Base-by-base conservation (phyloP, 2,888 invertebrate species). In the Nasonia oneida region DNA sequence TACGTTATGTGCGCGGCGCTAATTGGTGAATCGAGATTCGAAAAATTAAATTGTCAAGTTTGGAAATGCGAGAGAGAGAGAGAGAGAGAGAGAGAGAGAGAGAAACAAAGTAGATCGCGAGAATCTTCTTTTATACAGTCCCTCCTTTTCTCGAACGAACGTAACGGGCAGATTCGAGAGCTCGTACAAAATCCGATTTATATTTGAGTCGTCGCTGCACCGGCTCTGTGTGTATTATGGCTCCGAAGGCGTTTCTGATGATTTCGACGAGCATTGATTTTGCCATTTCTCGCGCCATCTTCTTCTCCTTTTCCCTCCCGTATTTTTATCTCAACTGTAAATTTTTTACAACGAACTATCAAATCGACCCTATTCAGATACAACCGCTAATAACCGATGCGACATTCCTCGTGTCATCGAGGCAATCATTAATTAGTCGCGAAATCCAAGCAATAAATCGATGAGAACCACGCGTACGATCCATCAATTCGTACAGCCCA, bases 171-270 rank as follows among this genome's bases (percentile, higher is more conserved):
- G 75, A 70, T 86, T 81, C 37, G 76, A 83, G 77, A 77, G 77
- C 64, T 86, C 80, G 83, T 86, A 86, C 82, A 85, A 81, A 81
- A 81, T 73, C 57, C 76, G 77, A 83, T 83, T 83, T 83, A 81
- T 70, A 83, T 42, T 5, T 47, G 23, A 23, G 6, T 61, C 37
- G 12, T 42, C 14, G 29, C 29, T 39, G 61, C 78, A 15, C 42
- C 67, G 53, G 76, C 53, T 76, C 71, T 18, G 15, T 29, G 14
- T 29, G n/a, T 39, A n/a, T 53, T 23, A 15, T 42, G 67, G 10
- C 1, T 18, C 29, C 61, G 79, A 82, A 82, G 50, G 73, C 53
- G 78, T 82, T 85, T 77, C 78, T 85, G 57, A 81, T 81, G 76
- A 85, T 81, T 85, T 57, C 23, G 18, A 18, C 70, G 50, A 50